Evolutionary conservation across 2,797 vertebrate genomes (phyloP), one percentile per base, ranked within the genome.

Genomic region (Parotocinclus haroldoi): DNA sequence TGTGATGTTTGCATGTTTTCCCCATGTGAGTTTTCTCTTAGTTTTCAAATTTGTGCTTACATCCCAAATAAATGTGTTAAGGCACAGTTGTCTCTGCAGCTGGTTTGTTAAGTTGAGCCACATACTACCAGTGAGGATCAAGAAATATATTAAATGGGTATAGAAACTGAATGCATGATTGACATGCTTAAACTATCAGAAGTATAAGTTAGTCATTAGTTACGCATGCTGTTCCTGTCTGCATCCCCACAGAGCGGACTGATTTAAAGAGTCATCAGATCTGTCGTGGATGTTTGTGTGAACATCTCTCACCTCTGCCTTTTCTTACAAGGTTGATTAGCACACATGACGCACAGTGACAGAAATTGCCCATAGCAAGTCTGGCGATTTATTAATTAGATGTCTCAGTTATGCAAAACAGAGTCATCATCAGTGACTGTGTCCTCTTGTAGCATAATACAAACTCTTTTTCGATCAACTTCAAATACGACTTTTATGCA

Each of bases 141-240:
- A 2, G 27, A 27, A 27, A 27, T 27, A 27, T 27, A 5, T 27
- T 27, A 27, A 27, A 5, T 5, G 27, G 27, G 27, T 27, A 27
- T 27, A 27, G 27, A 27, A 27, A 27, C 2, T 2, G 27, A 27
- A 27, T 27, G 27, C 2, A 27, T 27, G 27, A 27, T 2, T 27
- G 27, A 5, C 2, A 2, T 2, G 27, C 27, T 27, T 2, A 27
- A 42, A 3, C 9, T 42, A 1, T 42, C 10, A 42, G 40, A 57
- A 56, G 54, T 61, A 50, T 61, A 69, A 75, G 56, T 70, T 54
- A 70, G 63, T 62, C 52, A 62, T 70, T 64, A 49, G 66, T 39
- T 63, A 42, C 65, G 48, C 44, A 58, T 44, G 59, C 59, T 54
- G 8, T 40, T 58, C 14, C 16, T 39, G 17, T 36, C 40, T 19